phyloP scores from a whole-genome alignment of 2,797 vertebrate species.

The Enteromius radiatus region DNA sequence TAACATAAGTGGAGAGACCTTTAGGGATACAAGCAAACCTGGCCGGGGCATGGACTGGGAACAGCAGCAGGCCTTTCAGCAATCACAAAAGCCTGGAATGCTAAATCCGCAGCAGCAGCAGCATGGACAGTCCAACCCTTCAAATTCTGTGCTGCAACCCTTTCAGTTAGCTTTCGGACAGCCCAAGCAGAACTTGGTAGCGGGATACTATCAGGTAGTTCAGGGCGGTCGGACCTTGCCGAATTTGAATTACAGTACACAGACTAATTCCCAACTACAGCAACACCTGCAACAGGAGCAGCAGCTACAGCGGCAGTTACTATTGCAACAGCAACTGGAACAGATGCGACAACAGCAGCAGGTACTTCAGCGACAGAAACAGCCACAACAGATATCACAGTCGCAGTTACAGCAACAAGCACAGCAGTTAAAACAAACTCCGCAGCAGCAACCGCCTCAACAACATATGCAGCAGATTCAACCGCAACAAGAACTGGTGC shows the following conservation, averaged over 20 bases:
- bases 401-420: conserved; percentile 67
- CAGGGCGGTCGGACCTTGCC: conserved; percentile 85
- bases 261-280: conserved; percentile 68
- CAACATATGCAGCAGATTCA: conserved; percentile 79
- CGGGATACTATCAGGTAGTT: conserved; percentile 86
- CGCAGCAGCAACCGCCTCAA: conserved; percentile 65
- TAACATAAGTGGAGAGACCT: conserved; percentile 65
- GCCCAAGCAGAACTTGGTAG: conserved; percentile 85
- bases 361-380: conserved; percentile 70
- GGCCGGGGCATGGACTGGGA: conserved; percentile 75
- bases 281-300: conserved; percentile 64
- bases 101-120: conserved; percentile 84
- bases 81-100: conserved; percentile 79
- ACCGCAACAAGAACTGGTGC: conserved; percentile 78
- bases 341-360: conserved; percentile 53
- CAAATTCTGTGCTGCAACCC: conserved; percentile 87
- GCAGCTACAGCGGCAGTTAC: conserved; percentile 79
- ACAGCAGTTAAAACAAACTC: conserved; percentile 62
- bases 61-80: conserved; percentile 81
- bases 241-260: conserved; percentile 81
- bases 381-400: conserved; percentile 70
- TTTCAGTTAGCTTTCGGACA: conserved; percentile 96
- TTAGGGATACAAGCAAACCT: conserved; percentile 70
- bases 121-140: conserved; percentile 68
- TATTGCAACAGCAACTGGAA: conserved; percentile 19